These are phyloP conservation scores for Desmodus rotundus DNA, from an alignment of 2,113 vertebrate genomes.

Conservation along the genomic window DNA sequence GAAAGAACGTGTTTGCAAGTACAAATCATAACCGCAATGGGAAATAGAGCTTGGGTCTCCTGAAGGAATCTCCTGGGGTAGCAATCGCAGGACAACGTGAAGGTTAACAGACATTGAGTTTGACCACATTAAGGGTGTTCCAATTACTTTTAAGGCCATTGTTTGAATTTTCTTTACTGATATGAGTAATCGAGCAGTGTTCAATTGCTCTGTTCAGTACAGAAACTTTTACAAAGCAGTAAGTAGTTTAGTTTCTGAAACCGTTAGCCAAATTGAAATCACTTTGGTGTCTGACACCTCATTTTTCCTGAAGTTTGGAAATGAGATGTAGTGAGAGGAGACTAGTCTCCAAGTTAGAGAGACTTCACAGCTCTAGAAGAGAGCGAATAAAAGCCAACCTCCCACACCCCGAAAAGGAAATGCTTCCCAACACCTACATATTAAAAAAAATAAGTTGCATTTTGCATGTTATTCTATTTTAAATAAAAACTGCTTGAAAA, in stretches of 20 bases:
- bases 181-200: slow-evolving; percentile 7
- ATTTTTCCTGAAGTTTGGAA: slow-evolving; percentile 72
- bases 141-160: not conserved
- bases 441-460: slow-evolving; percentile 17
- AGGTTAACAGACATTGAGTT: not conserved
- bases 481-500: slow-evolving; percentile 47
- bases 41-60: not conserved
- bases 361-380: slow-evolving; percentile 74
- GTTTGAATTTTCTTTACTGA: slow-evolving; percentile 39
- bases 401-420: slow-evolving; percentile 38
- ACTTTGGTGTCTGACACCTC: slow-evolving; percentile 76
- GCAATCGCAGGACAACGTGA: not conserved
- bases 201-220: slow-evolving; percentile 26
- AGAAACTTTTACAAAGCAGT: slow-evolving; percentile 60
- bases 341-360: slow-evolving; percentile 57
- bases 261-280: slow-evolving; percentile 74
- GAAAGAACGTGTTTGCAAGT: not conserved
- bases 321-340: slow-evolving; percentile 72
- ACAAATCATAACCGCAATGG: not conserved
- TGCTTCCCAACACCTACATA: slow-evolving; percentile 62
- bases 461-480: slow-evolving; percentile 38
- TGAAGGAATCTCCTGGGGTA: not conserved
- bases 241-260: slow-evolving; percentile 60
- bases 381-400: slow-evolving; percentile 62
- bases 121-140: slow-evolving; percentile 6